phyloP scores from a whole-genome alignment of 2,113 vertebrate genomes.

The Phoenicopterus ruber region DNA sequence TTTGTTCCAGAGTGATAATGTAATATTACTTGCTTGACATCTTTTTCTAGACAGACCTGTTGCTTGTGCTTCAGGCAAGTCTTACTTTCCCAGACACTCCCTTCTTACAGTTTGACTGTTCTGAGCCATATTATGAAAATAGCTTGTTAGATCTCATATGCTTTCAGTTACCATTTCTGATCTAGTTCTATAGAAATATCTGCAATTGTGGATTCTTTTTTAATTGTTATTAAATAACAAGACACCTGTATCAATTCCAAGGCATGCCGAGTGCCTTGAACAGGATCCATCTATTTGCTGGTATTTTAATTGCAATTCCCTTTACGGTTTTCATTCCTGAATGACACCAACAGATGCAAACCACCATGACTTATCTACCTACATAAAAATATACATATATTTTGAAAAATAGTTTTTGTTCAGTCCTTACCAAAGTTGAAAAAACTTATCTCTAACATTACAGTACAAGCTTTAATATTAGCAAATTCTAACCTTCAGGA shows the following conservation, averaged over 20 bases:
- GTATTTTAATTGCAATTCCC: not conserved
- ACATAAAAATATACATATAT: not conserved
- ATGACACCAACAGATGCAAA: not conserved
- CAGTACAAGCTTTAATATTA: not conserved
- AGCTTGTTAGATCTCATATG: not conserved
- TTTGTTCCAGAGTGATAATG: not conserved
- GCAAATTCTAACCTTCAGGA: not conserved
- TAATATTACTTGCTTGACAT: constrained; percentile 61
- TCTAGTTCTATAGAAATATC: not conserved
- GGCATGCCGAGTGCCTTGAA: not conserved
- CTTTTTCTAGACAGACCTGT: constrained; percentile 72
- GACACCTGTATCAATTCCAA: not conserved
- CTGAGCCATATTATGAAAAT: not conserved
- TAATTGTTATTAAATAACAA: not conserved
- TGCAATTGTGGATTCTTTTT: not conserved
- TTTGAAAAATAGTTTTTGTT: not conserved
- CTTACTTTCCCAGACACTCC: constrained; percentile 71
- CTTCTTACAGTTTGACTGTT: not conserved
- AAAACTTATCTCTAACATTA: not conserved
- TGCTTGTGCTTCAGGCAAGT: constrained; percentile 37
- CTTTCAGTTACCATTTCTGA: not conserved
- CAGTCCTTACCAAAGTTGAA: too few relatives aligned
- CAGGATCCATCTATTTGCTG: not conserved
- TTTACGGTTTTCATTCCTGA: not conserved
- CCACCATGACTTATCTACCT: not conserved